Evolutionary conservation across 37 sponge, comb jelly and placozoan species (phyloP), one percentile per base, ranked within the genome.

Genomic region (Crambe crambe): DNA sequence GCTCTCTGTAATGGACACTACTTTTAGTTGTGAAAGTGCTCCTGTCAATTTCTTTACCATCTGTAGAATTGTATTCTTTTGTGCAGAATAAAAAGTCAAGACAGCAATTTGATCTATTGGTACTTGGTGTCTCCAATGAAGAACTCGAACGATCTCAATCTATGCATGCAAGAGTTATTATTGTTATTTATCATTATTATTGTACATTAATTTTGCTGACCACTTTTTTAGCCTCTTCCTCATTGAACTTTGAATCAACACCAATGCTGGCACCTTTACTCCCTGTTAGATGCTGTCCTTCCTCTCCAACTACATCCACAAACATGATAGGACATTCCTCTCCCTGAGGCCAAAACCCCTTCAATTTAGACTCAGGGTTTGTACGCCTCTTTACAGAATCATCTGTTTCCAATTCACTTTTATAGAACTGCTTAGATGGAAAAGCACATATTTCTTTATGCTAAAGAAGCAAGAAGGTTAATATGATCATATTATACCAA

Each of bases 371-470:
- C n/a, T 79, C 73, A 38, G 22, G 70, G 26, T 69, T 70, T 34
- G 34, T 38, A 0, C 79, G 74, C 12, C 63, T 62, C 6, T 58
- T 38, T 32, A 90, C 85, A 34, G 75, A 74, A 1, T 36, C 2
- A 32, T 80, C 88, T 70, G 92, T 59, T 27, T 42, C 42, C 3
- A 92, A 69, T 35, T 76, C 8, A 23, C 77, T 76, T 9, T 74
- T 73, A 76, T 92, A 92, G 58, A 92, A 92, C 35, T 77, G 39
- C 6, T 84, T 30, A 6, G 92, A 92, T 23, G 89, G 88, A 60
- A 87, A 83, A 6, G 38, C 67, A 64, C 88, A 87, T 18, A 92
- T 87, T 51, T 29, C 80, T 30, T 79, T 58, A 75, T 92, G 92
- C 92, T 92, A 61, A 5, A 83, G 57, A 42, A 0, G 10, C 38